Percentiles rank a stretch among this genome's conserved stretches.
These are phyloP conservation scores for Bembecia ichneumoniformis DNA, from an alignment of 2,888 invertebrate genomes.

Conservation along the genomic window DNA sequence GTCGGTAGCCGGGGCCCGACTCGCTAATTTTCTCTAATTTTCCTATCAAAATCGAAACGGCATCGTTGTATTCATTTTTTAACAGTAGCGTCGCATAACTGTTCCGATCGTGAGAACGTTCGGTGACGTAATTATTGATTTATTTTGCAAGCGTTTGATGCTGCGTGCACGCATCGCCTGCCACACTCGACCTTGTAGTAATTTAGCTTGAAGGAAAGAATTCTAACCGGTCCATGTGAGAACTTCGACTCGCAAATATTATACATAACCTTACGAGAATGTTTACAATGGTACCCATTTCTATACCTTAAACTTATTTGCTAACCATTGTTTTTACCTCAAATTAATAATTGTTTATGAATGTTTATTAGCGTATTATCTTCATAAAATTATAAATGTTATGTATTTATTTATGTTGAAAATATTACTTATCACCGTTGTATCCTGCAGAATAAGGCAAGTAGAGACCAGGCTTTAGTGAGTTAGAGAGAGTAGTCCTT, in stretches of 20 bases:
- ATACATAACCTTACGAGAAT: no score
- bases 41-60: conserved; percentile 65
- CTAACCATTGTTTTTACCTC: no score
- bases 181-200: conserved; percentile 50
- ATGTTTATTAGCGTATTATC: no score
- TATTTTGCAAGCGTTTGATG: conserved; percentile 23
- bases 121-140: conserved; percentile 50
- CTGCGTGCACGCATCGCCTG: conserved; percentile 28
- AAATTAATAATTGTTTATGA: no score
- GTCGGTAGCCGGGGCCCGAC: conserved; percentile 54
- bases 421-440: no score
- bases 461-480: no score
- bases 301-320: no score
- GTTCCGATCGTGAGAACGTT: conserved; percentile 57
- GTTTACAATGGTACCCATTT: no score
- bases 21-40: conserved; percentile 71
- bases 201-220: conserved; percentile 50
- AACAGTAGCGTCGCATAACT: conserved; percentile 49
- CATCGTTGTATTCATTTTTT: conserved; percentile 38
- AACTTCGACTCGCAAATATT: neutral
- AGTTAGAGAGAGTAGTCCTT: no score
- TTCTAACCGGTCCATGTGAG: neutral
- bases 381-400: no score
- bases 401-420: no score
- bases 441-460: no score